phyloP scores from a whole-genome alignment of 2,888 invertebrate species.

The Oscheius sp. region DNA sequence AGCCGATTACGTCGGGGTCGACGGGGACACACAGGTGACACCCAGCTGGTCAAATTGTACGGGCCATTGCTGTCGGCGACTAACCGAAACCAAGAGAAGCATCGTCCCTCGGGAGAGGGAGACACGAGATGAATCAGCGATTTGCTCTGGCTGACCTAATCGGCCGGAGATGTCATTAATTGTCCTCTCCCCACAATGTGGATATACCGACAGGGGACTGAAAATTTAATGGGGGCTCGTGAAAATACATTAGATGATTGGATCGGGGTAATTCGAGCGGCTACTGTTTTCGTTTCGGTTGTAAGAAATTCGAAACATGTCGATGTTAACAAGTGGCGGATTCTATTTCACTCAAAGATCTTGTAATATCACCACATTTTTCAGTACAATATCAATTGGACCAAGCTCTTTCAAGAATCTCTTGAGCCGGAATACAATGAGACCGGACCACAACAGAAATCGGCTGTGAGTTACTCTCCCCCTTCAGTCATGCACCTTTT shows the following conservation, averaged over 20 bases:
- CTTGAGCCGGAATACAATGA: constrained; percentile 69
- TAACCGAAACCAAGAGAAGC: neutral
- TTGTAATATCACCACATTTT: constrained; percentile 46
- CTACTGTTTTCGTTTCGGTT: no score
- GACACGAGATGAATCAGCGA: constrained; percentile 31
- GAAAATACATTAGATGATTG: constrained; percentile 18
- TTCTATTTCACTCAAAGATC: neutral
- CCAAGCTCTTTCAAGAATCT: constrained; percentile 73
- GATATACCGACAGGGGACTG: no score
- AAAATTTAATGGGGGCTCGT: neutral
- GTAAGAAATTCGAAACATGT: no score
- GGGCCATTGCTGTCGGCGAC: neutral
- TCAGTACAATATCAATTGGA: constrained; percentile 74
- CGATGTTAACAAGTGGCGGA: neutral
- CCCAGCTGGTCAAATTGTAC: constrained; percentile 27
- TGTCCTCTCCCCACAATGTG: neutral
- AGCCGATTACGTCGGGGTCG: constrained; percentile 31
- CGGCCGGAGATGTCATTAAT: constrained; percentile 30
- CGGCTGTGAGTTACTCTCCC: no score
- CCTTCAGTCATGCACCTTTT: no score
- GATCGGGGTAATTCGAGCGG: no score
- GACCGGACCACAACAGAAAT: constrained; percentile 42
- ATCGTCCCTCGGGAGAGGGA: constrained; percentile 3
- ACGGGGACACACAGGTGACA: constrained; percentile 19
- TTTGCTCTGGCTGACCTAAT: constrained; percentile 33